phyloP scores from a whole-genome alignment of 2,113 vertebrate genomes.

The Microcebus murinus region DNA sequence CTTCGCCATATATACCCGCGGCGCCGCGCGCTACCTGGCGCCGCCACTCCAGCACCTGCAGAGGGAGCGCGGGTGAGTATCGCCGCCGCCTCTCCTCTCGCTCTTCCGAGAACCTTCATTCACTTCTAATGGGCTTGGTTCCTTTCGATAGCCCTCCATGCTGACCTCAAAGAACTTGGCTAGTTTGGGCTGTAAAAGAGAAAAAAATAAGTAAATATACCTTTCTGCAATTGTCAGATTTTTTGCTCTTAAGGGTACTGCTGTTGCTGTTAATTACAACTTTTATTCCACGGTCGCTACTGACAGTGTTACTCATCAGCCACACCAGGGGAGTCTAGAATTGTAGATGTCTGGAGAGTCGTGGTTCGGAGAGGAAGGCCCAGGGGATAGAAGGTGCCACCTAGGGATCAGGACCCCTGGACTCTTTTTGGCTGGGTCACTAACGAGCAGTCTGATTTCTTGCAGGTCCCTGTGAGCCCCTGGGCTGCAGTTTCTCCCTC shows the following conservation, averaged over 20 bases:
- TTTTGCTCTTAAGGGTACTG: background rate
- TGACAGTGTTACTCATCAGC: background rate
- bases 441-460: background rate
- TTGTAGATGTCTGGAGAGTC: background rate
- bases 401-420: accelerated
- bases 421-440: background rate
- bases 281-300: background rate
- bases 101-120: background rate
- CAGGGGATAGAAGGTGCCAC: background rate
- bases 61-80: conserved; percentile 85
- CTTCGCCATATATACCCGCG: conserved; percentile 85
- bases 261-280: background rate
- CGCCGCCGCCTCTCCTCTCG: background rate
- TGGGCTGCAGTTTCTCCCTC: background rate
- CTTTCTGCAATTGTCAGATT: background rate
- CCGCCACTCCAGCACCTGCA: conserved; percentile 75
- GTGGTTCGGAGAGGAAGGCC: background rate
- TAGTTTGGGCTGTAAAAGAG: background rate
- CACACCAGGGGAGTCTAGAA: background rate
- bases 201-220: background rate
- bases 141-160: background rate
- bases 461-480: background rate
- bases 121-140: background rate
- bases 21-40: conserved; percentile 74
- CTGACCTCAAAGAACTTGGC: background rate